Evolutionary conservation across 2,113 vertebrate species (phyloP).

Genomic region (Podarcis muralis): DNA sequence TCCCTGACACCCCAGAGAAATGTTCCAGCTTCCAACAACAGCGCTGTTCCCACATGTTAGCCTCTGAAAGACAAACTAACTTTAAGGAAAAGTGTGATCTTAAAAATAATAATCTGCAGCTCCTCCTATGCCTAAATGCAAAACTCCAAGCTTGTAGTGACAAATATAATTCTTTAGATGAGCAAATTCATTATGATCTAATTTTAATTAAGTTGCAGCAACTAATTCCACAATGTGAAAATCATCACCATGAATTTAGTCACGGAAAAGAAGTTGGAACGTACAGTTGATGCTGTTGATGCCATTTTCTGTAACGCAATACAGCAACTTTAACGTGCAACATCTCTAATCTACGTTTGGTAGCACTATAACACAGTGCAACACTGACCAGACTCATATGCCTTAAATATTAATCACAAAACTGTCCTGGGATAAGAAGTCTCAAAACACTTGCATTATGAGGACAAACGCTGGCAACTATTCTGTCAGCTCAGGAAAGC

Average conservation of each 20-base stretch:
- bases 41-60: background rate
- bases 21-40: background rate
- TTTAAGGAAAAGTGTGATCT: background rate
- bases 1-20: background rate
- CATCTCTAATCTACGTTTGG: background rate
- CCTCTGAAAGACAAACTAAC: background rate
- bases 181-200: background rate
- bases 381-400: background rate
- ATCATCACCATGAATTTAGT: background rate
- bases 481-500: background rate
- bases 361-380: background rate
- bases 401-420: background rate
- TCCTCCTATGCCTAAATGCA: background rate
- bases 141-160: background rate
- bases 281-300: background rate
- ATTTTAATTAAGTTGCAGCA: background rate
- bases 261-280: no score
- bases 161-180: background rate
- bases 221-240: background rate
- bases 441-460: background rate
- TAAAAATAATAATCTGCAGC: background rate
- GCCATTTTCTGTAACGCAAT: background rate
- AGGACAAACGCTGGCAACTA: background rate
- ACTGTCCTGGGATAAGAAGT: background rate
- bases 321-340: background rate